Percentiles rank a stretch among this genome's conserved stretches.
phyloP scores from a whole-genome alignment of 2,113 vertebrate species.

The Terrapene triunguis region DNA sequence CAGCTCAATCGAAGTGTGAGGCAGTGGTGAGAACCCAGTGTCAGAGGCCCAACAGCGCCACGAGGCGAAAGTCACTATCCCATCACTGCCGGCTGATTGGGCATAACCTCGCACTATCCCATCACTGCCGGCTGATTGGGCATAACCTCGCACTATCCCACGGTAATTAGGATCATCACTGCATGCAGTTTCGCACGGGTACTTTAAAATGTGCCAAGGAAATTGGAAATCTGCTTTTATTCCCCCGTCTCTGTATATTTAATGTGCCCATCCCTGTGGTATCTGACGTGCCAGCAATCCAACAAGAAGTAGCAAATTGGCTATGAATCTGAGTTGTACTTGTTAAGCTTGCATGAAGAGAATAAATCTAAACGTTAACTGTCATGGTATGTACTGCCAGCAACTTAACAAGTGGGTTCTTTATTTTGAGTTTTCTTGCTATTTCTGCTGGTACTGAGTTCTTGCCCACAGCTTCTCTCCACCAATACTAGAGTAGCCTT shows the following conservation, averaged over 20 bases:
- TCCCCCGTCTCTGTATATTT: neutral
- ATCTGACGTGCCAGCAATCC: neutral
- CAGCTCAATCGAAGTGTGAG: neutral
- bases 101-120: neutral
- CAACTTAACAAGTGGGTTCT: neutral
- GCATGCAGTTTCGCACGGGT: neutral
- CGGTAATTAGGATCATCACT: neutral
- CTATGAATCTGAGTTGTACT: neutral
- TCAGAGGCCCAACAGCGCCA: accelerated
- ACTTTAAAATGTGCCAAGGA: neutral
- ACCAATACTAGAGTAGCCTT: neutral
- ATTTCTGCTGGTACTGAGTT: neutral
- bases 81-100: neutral
- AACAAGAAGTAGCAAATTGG: neutral
- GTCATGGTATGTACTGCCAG: neutral
- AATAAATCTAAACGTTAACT: neutral
- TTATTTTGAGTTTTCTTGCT: neutral
- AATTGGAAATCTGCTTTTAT: neutral
- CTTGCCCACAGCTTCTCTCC: neutral
- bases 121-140: neutral
- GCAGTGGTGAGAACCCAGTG: neutral
- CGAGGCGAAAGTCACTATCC: too few relatives aligned
- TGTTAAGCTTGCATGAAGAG: neutral
- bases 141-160: neutral
- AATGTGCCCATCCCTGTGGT: neutral